Evolutionary conservation across 2,888 invertebrate genomes (phyloP).

Genomic region (Petrolisthes manimaculis): DNA sequence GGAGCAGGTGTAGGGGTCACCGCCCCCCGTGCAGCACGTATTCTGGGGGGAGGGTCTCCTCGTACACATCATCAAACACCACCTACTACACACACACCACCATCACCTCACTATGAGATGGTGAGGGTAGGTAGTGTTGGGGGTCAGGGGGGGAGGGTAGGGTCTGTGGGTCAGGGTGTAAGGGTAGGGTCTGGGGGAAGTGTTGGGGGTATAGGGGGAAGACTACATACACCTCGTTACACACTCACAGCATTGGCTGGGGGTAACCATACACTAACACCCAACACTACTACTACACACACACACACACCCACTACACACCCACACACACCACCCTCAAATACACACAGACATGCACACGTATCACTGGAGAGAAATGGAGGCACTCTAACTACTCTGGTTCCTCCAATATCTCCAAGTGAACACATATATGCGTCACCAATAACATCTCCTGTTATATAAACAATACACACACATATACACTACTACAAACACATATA

Average conservation of each 20-base stretch:
- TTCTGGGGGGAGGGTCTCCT: constrained; percentile 44
- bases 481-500: no score
- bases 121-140: constrained; percentile 34
- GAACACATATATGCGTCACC: no score
- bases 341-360: constrained; percentile 46
- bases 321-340: no score
- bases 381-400: no score
- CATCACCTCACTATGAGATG: constrained; percentile 57
- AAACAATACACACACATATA: no score
- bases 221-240: constrained; percentile 50
- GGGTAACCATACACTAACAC: constrained; percentile 62
- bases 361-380: constrained; percentile 57
- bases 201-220: not conserved
- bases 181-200: no score
- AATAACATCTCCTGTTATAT: no score
- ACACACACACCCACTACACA: no score
- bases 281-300: constrained; percentile 13
- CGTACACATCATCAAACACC: not conserved
- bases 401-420: no score
- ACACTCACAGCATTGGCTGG: constrained; percentile 59
- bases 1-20: constrained; percentile 70
- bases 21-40: constrained; percentile 54
- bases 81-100: no score
- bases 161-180: no score
- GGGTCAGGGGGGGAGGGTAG: no score